phyloP scores from a whole-genome alignment of 2,113 vertebrate genomes.

The Microcebus jonahi region DNA sequence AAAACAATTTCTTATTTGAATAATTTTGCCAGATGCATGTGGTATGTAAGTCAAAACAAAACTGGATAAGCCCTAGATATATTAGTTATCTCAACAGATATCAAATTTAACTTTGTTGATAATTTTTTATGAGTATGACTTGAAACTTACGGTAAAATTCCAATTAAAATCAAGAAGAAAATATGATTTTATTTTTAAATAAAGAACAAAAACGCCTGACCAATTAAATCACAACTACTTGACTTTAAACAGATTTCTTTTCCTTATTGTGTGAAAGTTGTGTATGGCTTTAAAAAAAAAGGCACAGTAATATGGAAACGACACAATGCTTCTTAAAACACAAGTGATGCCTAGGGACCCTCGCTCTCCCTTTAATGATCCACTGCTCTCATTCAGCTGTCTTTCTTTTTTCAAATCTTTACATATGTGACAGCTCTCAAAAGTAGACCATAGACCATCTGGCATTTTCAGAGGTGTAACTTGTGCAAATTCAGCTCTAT shows the following conservation, averaged over 20 bases:
- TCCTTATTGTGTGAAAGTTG: slow-evolving; percentile 84
- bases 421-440: slow-evolving; percentile 93
- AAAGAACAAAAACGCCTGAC: slow-evolving; percentile 82
- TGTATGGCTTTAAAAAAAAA: slow-evolving; percentile 81
- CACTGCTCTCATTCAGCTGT: slow-evolving; percentile 89
- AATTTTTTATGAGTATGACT: slow-evolving; percentile 82
- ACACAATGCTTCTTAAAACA: slow-evolving; percentile 89
- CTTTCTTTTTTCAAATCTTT: slow-evolving; percentile 90
- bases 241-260: slow-evolving; percentile 83
- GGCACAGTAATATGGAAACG: slow-evolving; percentile 79
- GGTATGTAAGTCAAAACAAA: slow-evolving; percentile 79
- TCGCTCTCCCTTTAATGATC: slow-evolving; percentile 89
- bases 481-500: slow-evolving; percentile 98
- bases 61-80: slow-evolving; percentile 78
- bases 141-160: slow-evolving; percentile 83
- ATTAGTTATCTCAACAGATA: slow-evolving; percentile 82
- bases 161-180: slow-evolving; percentile 83
- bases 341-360: slow-evolving; percentile 88
- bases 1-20: slow-evolving; percentile 83
- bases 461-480: slow-evolving; percentile 94
- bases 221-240: slow-evolving; percentile 77
- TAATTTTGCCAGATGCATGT: slow-evolving; percentile 78
- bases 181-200: slow-evolving; percentile 76
- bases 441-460: slow-evolving; percentile 95
- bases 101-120: slow-evolving; percentile 83